Conservation (phyloP, 2,113 vertebrate species). For the Corythaeola cristata region DNA sequence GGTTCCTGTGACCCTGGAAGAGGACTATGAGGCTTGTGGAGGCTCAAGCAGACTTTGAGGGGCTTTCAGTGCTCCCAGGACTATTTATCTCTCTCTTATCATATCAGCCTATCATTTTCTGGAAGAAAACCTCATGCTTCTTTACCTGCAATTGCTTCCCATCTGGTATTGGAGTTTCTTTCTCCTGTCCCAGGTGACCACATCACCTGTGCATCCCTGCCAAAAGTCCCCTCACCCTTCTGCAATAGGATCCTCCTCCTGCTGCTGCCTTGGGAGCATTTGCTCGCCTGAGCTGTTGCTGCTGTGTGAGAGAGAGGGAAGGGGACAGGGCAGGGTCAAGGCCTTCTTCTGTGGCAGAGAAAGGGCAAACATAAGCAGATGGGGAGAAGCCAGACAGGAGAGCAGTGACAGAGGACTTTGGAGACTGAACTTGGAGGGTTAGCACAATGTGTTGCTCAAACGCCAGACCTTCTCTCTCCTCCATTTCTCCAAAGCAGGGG, state of each 20-base stretch:
- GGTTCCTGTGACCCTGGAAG: not conserved
- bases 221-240: not conserved
- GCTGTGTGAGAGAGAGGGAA: not conserved
- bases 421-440: not conserved
- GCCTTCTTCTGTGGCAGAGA: not conserved
- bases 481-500: not conserved
- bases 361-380: not conserved
- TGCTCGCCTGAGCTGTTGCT: not conserved
- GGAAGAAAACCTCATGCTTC: not conserved
- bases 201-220: not conserved
- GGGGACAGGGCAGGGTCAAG: not conserved
- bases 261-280: not conserved
- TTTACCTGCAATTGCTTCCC: not conserved
- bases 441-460: not conserved
- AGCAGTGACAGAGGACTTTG: not conserved
- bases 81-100: not conserved
- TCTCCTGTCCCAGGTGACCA: not conserved
- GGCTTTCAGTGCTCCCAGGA: not conserved
- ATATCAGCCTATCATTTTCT: not conserved
- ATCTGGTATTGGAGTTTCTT: not conserved
- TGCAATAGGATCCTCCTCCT: not conserved
- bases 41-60: not conserved
- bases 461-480: not conserved
- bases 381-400: not conserved
- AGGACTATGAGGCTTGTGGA: fast-evolving